phyloP scores from a whole-genome alignment of 2,888 invertebrate genomes.

The Epirrhoe tristata region DNA sequence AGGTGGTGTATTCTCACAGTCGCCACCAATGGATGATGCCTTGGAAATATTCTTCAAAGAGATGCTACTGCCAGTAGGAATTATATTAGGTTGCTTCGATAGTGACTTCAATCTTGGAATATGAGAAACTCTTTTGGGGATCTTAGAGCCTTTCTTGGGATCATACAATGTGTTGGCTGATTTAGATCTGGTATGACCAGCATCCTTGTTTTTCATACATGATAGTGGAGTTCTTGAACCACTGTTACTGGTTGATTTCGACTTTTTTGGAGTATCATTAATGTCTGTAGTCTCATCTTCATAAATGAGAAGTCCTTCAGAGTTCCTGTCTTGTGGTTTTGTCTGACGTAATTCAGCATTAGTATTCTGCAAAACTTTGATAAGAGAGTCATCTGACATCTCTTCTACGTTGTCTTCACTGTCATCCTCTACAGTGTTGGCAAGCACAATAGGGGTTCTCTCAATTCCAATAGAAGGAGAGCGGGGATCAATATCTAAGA shows the following conservation, averaged over 20 bases:
- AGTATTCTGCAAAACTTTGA: constrained; percentile 73
- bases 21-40: constrained; percentile 63
- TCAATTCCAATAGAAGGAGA: constrained; percentile 80
- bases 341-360: constrained; percentile 67
- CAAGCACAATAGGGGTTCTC: constrained; percentile 78
- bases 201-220: constrained; percentile 81
- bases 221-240: constrained; percentile 79
- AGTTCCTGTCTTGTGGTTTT: constrained; percentile 63
- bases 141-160: constrained; percentile 60
- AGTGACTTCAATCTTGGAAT: constrained; percentile 78
- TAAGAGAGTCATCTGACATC: constrained; percentile 78
- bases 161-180: constrained; percentile 73
- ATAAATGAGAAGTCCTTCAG: constrained; percentile 84
- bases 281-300: constrained; percentile 77
- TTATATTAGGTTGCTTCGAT: constrained; percentile 59
- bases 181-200: constrained; percentile 72
- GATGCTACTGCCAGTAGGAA: constrained; percentile 63
- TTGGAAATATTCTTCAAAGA: constrained; percentile 73
- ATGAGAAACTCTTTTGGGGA: constrained; percentile 70
- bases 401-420: constrained; percentile 73
- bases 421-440: constrained; percentile 57
- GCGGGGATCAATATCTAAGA: constrained; percentile 74
- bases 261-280: constrained; percentile 70
- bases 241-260: constrained; percentile 64
- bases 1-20: constrained; percentile 82